Base-by-base conservation (phyloP, 2,113 vertebrate species). In the Aphyosemion australe region DNA sequence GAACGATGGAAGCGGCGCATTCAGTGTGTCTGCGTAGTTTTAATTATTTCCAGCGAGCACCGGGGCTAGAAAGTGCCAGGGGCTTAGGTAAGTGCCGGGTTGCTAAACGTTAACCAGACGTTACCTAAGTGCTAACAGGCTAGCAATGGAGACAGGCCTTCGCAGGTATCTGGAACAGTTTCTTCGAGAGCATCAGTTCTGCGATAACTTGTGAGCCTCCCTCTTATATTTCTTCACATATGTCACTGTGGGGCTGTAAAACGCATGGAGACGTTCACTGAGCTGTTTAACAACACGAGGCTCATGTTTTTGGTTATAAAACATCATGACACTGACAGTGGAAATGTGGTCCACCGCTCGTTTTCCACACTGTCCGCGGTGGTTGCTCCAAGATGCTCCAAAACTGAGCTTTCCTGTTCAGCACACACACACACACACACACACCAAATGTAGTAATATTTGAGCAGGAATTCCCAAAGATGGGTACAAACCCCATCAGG, bases 111-210 rank as follows among this genome's bases (percentile, higher is more conserved):
- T 65, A 52, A 21, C 37, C 48, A 49, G 61, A 60, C 67, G 46
- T 76, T 61, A 82, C 65, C 65, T 10, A n/a, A 50, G 14, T 59
- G 85, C 68, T 81, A 85, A 20, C 65, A 72, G 6, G 76, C 72
- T 88, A 82, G 76, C 82, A 41, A 77, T 88, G 83, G 85, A 87
- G 84, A 87, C 81, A 82, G 89, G 89, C 89, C 87, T 64, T 15
- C 34, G 7, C 9, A 21, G 74, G 34, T 13, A 34, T 26, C 52
- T 67, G 31, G 66, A 26, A 46, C 55, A 10, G 45, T 34, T 83
- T 80, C 80, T 76, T 78, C 82, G 61, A 80, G 55, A 86, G 75
- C 82, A 78, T 76, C 73, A 15, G 54, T n/a, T 51, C 67, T 34
- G 42, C 16, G 26, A 16, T 0, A 32, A 53, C 54, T 47, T 65